phyloP scores from a whole-genome alignment of 2,113 vertebrate species.

The Rana temporaria region DNA sequence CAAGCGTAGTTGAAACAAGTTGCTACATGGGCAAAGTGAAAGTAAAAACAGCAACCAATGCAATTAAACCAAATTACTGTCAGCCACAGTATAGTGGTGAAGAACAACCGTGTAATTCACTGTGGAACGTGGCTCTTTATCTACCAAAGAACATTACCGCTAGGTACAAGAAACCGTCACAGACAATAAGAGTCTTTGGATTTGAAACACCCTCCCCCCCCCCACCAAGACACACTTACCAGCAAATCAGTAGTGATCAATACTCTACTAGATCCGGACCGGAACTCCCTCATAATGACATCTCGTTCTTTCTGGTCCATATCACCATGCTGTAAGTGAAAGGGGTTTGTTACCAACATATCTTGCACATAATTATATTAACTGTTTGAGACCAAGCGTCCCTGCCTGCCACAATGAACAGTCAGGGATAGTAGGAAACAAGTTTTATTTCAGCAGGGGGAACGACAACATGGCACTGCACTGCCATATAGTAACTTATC shows the following conservation, averaged over 20 bases:
- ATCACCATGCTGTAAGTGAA: constrained; percentile 86
- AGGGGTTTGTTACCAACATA: background rate
- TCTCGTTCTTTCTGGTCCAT: constrained; percentile 99
- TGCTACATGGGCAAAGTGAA: too few relatives aligned
- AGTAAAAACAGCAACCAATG: too few relatives aligned
- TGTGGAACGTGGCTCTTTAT: constrained; percentile 83
- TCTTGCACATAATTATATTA: background rate
- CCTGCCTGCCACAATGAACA: constrained; percentile 69
- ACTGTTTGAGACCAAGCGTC: constrained; percentile 79
- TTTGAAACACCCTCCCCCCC: background rate
- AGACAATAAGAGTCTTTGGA: constrained; percentile 69
- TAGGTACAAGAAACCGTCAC: constrained; percentile 72
- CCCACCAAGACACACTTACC: constrained; percentile 73
- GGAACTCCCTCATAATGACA: constrained; percentile 97
- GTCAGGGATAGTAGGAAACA: constrained; percentile 78
- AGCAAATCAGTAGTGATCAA: constrained; percentile 97
- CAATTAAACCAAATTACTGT: too few relatives aligned
- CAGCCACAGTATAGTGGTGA: constrained; percentile 76
- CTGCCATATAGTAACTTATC: constrained; percentile 76
- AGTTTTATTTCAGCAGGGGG: constrained; percentile 75
- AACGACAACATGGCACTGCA: constrained; percentile 79
- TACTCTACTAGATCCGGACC: constrained; percentile 94
- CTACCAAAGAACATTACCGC: constrained; percentile 78
- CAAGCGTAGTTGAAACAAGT: too few relatives aligned
- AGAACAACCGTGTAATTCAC: constrained; percentile 76